Conservation (phyloP, 2,113 vertebrate species). For the Sinocyclocheilus rhinocerous region DNA sequence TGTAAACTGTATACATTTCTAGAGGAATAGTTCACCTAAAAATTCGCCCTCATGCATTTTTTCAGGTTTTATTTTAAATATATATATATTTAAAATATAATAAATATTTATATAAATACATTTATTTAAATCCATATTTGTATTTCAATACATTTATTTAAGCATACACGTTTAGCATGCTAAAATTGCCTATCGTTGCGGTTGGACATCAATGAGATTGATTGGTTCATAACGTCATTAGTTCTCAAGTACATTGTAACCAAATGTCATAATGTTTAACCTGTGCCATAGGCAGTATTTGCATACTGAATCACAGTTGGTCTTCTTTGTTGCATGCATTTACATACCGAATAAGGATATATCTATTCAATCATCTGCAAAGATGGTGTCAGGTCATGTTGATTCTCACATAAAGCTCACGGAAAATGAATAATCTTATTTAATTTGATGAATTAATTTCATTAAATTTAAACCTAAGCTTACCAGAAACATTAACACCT, state of each 20-base stretch:
- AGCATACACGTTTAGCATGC: background rate
- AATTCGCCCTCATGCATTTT: too few species aligned
- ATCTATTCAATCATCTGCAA: constrained; percentile 2
- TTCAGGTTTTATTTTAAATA: too few species aligned
- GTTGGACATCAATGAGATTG: background rate
- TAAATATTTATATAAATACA: too few species aligned
- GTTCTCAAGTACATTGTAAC: background rate
- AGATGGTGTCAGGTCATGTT: background rate
- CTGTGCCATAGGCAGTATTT: background rate
- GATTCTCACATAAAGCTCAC: background rate
- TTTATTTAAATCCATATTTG: too few species aligned
- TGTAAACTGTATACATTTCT: background rate
- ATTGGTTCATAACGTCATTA: background rate
- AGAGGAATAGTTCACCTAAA: too few species aligned
- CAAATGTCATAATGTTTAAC: background rate
- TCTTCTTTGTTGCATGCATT: background rate
- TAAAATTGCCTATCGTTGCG: background rate
- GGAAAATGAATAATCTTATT: background rate
- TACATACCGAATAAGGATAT: background rate
- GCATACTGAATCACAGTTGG: background rate
- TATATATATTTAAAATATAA: too few species aligned
- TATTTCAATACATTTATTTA: background rate
- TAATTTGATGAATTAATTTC: background rate
- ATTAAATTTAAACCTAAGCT: background rate
- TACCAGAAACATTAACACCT: background rate